Conservation (phyloP, 2,113 vertebrate genomes). For the Telmatochromis sp. region DNA sequence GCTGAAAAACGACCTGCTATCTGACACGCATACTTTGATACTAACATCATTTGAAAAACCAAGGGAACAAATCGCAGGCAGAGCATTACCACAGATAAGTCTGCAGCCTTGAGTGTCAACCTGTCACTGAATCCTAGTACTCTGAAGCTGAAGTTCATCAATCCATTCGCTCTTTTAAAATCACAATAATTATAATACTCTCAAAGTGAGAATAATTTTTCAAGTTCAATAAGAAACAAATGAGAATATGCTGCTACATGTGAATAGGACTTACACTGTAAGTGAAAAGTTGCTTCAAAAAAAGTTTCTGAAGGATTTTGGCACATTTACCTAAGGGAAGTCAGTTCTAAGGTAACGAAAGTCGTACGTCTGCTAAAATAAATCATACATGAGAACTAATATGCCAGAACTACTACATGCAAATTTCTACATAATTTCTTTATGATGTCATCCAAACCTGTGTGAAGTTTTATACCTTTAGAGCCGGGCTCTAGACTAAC, state of each 20-base stretch:
- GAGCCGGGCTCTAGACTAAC: background rate
- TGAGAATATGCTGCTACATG: background rate
- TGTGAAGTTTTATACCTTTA: background rate
- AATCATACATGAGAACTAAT: background rate
- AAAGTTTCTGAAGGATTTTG: background rate
- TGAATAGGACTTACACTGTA: background rate
- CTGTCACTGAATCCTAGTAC: background rate
- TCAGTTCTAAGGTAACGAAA: background rate
- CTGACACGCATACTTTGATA: background rate
- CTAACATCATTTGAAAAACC: background rate
- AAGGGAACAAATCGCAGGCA: background rate
- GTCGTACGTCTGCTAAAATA: fast-evolving
- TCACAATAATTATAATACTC: background rate
- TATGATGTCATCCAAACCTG: background rate
- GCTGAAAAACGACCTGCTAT: background rate
- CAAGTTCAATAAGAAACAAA: background rate
- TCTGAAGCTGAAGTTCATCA: background rate
- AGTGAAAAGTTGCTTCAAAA: background rate
- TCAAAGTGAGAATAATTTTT: background rate
- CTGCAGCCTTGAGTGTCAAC: background rate
- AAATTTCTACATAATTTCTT: background rate
- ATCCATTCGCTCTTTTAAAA: background rate
- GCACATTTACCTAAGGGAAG: background rate
- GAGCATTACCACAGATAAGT: background rate
- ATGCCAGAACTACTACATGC: too few relatives aligned